A percentile compares a stretch with the other conserved stretches of the same genome.
phyloP scores from a whole-genome alignment of 2,888 invertebrate genomes.

The Antheraea assamensis region DNA sequence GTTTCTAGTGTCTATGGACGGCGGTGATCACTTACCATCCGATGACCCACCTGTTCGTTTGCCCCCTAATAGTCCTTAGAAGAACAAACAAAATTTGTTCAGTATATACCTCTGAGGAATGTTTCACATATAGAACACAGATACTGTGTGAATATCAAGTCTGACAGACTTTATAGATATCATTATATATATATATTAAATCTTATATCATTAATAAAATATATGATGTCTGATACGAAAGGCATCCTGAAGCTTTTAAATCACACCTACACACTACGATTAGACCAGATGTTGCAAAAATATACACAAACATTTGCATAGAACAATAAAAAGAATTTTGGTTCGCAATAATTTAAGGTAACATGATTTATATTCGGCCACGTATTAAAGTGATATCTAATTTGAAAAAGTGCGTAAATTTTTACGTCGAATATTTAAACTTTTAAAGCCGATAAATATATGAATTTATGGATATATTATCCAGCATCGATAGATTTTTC shows the following conservation, averaged over 20 bases:
- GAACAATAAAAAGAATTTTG: not conserved
- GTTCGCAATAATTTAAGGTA: not conserved
- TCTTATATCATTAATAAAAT: slow-evolving; percentile 33
- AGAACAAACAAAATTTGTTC: not conserved
- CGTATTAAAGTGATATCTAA: not conserved
- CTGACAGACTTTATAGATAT: not conserved
- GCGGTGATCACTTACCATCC: too few species aligned
- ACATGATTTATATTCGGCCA: not conserved
- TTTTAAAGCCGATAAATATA: too few species aligned
- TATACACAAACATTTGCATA: slow-evolving; percentile 52
- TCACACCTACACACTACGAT: slow-evolving; percentile 48
- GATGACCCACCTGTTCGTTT: too few species aligned
- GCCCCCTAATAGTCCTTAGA: too few species aligned
- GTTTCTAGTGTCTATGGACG: too few species aligned
- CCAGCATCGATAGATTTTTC: too few species aligned
- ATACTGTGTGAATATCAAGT: too few species aligned
- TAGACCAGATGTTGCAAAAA: slow-evolving; percentile 52
- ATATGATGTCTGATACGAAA: slow-evolving; percentile 35
- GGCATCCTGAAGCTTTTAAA: slow-evolving; percentile 41
- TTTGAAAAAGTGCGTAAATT: too few species aligned
- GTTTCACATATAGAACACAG: too few species aligned
- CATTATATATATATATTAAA: slow-evolving; percentile 34
- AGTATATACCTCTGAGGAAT: too few species aligned
- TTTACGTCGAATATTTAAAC: not conserved
- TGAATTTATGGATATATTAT: too few species aligned